Conservation (phyloP, 2,113 vertebrate species). For the Pseudorhombus dupliciocellatus region DNA sequence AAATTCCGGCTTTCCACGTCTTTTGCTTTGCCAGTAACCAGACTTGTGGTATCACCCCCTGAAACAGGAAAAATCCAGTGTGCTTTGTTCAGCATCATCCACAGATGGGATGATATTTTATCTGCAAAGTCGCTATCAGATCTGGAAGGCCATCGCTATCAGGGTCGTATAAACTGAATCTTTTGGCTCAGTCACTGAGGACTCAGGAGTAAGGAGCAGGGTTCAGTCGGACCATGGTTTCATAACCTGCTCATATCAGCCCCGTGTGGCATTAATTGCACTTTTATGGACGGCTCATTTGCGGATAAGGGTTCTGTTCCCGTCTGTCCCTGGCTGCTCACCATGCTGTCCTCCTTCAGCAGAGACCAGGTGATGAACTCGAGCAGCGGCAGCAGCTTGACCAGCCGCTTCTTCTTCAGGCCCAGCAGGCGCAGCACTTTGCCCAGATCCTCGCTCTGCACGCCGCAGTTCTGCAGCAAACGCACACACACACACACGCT, state of each 20-base stretch:
- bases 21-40: slow-evolving; percentile 81
- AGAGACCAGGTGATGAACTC: slow-evolving; percentile 86
- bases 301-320: too few relatives aligned
- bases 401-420: slow-evolving; percentile 75
- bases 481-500: not conserved
- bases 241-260: not conserved
- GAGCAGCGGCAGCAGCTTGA: slow-evolving; percentile 75
- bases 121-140: slow-evolving; percentile 2
- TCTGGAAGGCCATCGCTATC: not conserved
- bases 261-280: too few relatives aligned
- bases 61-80: slow-evolving; percentile 2
- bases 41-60: slow-evolving; percentile 73
- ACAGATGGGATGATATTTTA: not conserved
- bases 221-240: not conserved
- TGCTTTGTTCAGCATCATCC: not conserved
- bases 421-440: slow-evolving; percentile 71
- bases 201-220: too few relatives aligned
- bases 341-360: slow-evolving; percentile 78
- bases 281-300: too few relatives aligned
- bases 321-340: slow-evolving; percentile 42
- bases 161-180: not conserved
- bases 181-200: not conserved
- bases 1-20: slow-evolving; percentile 72
- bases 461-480: slow-evolving; percentile 71
- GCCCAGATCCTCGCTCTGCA: slow-evolving; percentile 71